Conservation (phyloP, 2,888 invertebrate species). For the Tuta absoluta region DNA sequence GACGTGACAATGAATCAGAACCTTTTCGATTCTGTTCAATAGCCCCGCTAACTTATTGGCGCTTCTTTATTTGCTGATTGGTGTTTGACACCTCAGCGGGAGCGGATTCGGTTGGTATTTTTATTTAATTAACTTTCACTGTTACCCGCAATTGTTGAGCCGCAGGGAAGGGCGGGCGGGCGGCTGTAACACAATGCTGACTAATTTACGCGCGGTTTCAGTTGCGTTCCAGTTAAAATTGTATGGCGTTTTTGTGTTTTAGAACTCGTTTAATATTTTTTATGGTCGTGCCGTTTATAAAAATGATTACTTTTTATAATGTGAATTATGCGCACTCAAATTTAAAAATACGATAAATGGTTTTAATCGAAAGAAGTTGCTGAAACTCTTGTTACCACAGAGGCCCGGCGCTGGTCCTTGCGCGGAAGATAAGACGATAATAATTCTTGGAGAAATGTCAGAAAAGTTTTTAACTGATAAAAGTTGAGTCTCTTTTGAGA, state of each 20-base stretch:
- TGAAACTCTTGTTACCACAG: slow-evolving; percentile 55
- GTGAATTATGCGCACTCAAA: slow-evolving; percentile 34
- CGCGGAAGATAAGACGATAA: slow-evolving; percentile 74
- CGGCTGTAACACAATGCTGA: slow-evolving; percentile 62
- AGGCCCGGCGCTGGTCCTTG: slow-evolving; percentile 59
- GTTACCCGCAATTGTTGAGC: slow-evolving; percentile 55
- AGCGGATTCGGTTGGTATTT: slow-evolving; percentile 67
- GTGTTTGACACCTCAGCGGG: slow-evolving; percentile 72
- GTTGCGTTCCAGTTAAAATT: slow-evolving; percentile 56
- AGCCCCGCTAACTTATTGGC: slow-evolving; percentile 76
- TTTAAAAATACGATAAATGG: slow-evolving; percentile 30
- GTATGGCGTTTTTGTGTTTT: slow-evolving; percentile 50
- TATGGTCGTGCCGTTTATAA: slow-evolving; percentile 42
- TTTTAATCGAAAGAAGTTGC: slow-evolving; percentile 69
- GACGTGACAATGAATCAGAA: slow-evolving; percentile 79
- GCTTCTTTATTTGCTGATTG: slow-evolving; percentile 77
- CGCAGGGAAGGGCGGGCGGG: slow-evolving; percentile 38
- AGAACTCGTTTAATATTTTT: slow-evolving; percentile 53
- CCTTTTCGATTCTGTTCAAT: slow-evolving; percentile 74
- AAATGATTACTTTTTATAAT: slow-evolving; percentile 37
- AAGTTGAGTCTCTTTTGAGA: slow-evolving; percentile 75
- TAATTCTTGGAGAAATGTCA: slow-evolving; percentile 78
- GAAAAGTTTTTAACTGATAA: slow-evolving; percentile 80
- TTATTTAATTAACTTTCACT: slow-evolving; percentile 73
- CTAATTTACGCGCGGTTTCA: slow-evolving; percentile 68